Base-by-base conservation (phyloP, 1,140 invertebrate genomes). In the Cryptotermes secundus region DNA sequence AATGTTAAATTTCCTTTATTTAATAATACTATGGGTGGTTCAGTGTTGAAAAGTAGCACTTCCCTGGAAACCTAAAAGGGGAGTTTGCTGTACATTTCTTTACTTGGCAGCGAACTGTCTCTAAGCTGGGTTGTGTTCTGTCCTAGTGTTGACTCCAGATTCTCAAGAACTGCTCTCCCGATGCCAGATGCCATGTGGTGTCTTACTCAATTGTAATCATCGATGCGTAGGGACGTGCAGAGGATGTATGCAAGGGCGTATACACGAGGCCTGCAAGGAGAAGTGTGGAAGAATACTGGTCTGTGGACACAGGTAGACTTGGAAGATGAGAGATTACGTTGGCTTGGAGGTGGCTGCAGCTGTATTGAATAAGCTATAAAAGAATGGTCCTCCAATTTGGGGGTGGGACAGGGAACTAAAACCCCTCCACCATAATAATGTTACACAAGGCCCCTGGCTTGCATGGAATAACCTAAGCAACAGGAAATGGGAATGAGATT, bases 201-300 rank as follows among this genome's bases (percentile, higher is more conserved):
- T 65, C 81, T 84, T 86, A 36, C 88, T 94, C 81, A 86, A 87
- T 83, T 95, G 94, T 88, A 89, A 88, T 1, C 93, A 94, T 88
- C 35, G n/a, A 24, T 94, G 94, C 88, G 87, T 87, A 42, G 93
- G 93, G 82, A 89, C 88, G 4, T 95, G 94, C 89, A 90, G 91
- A 9, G 65, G 86, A 72, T 95, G 95, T 87, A 87, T 86, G 14
- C 91, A 92, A 87, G 93, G 93, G 34, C 90, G 93, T 34, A 88
- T 95, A 82, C 95, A 96, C 88, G 86, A 81, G 84, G 88, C 87
- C 79, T 96, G 95, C 89, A 86, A 87, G 53, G 90, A 93, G 85
- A 89, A 90, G 35, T 95, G 94, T 89, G 90, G 91, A 53, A 88
- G 90, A 81, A 86, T 86, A 19, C 90, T 92, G 65, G 92, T 95